A percentile compares a stretch with the other conserved stretches of the same genome.
These are phyloP conservation scores for Willowsia nigromaculata DNA, from an alignment of 2,888 invertebrate species.

Conservation along the genomic window DNA sequence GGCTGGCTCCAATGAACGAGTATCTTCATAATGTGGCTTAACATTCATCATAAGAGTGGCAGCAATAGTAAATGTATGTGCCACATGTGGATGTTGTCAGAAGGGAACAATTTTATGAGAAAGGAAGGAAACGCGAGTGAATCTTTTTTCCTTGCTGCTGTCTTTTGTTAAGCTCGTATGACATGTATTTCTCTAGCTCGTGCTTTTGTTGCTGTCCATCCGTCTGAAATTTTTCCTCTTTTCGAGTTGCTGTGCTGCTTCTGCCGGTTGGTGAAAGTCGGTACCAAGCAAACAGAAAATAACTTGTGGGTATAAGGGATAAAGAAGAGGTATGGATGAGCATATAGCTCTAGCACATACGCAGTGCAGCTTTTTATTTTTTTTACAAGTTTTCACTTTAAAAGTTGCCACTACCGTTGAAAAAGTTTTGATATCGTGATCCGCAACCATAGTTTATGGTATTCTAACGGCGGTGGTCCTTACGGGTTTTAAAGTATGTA, in stretches of 20 bases:
- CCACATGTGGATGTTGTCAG: slow-evolving; percentile 69
- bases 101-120: slow-evolving; percentile 71
- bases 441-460: neutral
- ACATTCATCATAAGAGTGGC: slow-evolving; percentile 68
- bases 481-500: too few relatives aligned
- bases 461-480: too few relatives aligned
- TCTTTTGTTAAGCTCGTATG: slow-evolving; percentile 50
- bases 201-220: slow-evolving; percentile 44
- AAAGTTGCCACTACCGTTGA: neutral
- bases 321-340: neutral
- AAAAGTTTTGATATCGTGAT: neutral
- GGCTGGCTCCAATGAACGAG: slow-evolving; percentile 21
- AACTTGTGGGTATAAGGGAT: neutral
- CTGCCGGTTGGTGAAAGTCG: neutral
- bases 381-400: slow-evolving; percentile 46
- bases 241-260: neutral
- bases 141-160: slow-evolving; percentile 41
- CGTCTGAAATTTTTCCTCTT: slow-evolving; percentile 30
- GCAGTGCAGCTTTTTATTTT: slow-evolving; percentile 37
- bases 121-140: slow-evolving; percentile 66
- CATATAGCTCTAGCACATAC: neutral
- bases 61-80: slow-evolving; percentile 63
- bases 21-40: slow-evolving; percentile 66
- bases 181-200: slow-evolving; percentile 18
- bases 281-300: slow-evolving; percentile 1